Evolutionary conservation across 2,888 invertebrate species (phyloP).

Genomic region (Caenorhabditis wallacei): DNA sequence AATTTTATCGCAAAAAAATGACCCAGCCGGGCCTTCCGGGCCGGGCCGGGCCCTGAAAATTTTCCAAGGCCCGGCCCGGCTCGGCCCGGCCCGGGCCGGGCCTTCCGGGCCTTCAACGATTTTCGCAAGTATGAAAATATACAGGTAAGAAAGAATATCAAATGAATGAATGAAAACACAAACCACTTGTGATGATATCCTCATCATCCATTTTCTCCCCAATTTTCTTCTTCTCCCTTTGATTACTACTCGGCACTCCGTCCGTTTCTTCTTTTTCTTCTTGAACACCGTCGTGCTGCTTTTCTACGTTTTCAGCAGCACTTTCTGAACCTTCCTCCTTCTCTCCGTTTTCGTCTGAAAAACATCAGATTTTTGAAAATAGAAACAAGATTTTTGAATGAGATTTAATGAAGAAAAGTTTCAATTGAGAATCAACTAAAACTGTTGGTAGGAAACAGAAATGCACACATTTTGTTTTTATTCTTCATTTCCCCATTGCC

Average conservation of each 20-base stretch:
- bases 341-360: conserved; percentile 54
- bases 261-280: conserved; percentile 30
- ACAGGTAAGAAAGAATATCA: too few species aligned
- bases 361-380: not conserved
- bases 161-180: too few species aligned
- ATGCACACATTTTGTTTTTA: conserved; percentile 9
- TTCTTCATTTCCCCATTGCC: conserved; percentile 14
- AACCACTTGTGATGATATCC: conserved; percentile 53
- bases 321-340: conserved; percentile 34
- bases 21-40: too few species aligned
- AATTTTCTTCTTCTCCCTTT: conserved; percentile 38
- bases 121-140: too few species aligned
- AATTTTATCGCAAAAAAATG: too few species aligned
- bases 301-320: conserved; percentile 31
- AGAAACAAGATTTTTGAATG: not conserved
- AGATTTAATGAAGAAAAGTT: too few species aligned
- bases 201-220: conserved; percentile 54
- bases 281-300: conserved; percentile 18
- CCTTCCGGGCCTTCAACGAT: too few species aligned
- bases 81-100: too few species aligned
- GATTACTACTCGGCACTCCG: conserved; percentile 49
- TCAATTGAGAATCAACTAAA: conserved; percentile 8
- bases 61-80: too few species aligned
- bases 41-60: too few species aligned
- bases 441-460: not conserved